Percentiles rank a stretch among this genome's conserved stretches.
These are phyloP conservation scores for Danio choprae DNA, from an alignment of 2,797 vertebrate genomes.

Conservation along the genomic window DNA sequence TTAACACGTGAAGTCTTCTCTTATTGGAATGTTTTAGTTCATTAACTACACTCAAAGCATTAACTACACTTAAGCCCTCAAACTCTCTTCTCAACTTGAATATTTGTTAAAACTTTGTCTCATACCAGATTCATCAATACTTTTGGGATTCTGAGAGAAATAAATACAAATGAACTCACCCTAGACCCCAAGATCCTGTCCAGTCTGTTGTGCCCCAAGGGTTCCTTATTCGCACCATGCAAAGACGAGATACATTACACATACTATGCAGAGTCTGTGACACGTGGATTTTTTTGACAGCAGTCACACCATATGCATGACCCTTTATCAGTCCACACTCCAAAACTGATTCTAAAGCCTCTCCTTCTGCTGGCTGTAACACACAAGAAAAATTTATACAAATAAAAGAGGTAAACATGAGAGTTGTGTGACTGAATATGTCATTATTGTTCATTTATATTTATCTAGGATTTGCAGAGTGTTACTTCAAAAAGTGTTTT, in stretches of 20 bases:
- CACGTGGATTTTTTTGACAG: conserved; percentile 74
- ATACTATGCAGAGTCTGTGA: conserved; percentile 60
- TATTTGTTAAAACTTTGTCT: no score
- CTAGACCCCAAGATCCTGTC: conserved; percentile 84
- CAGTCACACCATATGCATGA: conserved; percentile 84
- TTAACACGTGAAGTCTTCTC: no score
- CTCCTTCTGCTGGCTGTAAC: conserved; percentile 78
- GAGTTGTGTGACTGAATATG: background rate
- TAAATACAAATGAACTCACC: conserved; percentile 67
- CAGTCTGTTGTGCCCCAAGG: conserved; percentile 85
- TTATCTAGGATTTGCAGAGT: background rate
- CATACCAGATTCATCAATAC: no score
- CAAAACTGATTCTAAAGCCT: conserved; percentile 79
- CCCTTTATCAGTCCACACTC: conserved; percentile 82
- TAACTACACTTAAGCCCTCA: no score
- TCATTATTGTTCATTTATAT: background rate
- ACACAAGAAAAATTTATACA: background rate
- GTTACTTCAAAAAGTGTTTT: background rate
- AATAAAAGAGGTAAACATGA: background rate
- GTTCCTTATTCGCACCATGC: conserved; percentile 84
- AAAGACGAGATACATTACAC: conserved; percentile 65
- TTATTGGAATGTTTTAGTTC: no score
- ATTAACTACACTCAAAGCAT: no score
- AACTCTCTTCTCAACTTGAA: no score
- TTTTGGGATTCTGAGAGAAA: background rate